Evolutionary conservation across 2,113 vertebrate genomes (phyloP).

Genomic region (Megaceryle maxima): DNA sequence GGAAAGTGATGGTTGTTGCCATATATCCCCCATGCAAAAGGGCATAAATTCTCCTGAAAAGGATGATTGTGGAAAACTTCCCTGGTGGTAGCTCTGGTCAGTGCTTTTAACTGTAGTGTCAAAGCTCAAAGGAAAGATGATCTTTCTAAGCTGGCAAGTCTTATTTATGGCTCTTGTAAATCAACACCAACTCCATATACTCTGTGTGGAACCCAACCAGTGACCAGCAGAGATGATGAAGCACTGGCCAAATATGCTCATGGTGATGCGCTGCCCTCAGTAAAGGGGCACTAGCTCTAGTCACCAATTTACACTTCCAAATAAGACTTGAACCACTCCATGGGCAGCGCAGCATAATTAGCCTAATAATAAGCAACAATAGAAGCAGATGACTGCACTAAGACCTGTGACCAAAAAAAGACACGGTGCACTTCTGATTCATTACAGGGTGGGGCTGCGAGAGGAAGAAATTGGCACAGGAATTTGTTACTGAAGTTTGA

Average conservation of each 20-base stretch:
- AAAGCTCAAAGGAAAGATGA: constrained; percentile 7
- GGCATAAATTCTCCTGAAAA: not conserved
- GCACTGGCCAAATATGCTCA: not conserved
- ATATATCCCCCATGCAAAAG: not conserved
- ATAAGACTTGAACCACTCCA: constrained; percentile 1
- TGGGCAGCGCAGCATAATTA: not conserved
- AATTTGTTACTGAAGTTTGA: not conserved
- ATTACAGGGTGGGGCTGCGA: constrained; percentile 6
- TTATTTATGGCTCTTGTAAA: constrained; percentile 26
- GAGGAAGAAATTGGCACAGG: not conserved
- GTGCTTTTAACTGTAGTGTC: not conserved
- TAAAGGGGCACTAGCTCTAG: not conserved
- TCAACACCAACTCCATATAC: not conserved
- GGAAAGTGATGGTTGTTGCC: not conserved
- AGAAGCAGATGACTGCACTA: constrained; percentile 8
- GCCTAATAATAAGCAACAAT: constrained; percentile 11
- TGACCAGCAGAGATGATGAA: not conserved
- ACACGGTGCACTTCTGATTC: constrained; percentile 31
- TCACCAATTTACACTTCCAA: constrained; percentile 23
- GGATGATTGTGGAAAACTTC: not conserved
- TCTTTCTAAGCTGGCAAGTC: not conserved
- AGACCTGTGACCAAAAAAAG: constrained; percentile 57
- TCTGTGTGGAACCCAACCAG: not conserved
- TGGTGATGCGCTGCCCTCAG: not conserved
- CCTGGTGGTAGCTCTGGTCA: not conserved